Evolutionary conservation across 2,888 invertebrate genomes (phyloP).

Genomic region (Lucinisca nassula): DNA sequence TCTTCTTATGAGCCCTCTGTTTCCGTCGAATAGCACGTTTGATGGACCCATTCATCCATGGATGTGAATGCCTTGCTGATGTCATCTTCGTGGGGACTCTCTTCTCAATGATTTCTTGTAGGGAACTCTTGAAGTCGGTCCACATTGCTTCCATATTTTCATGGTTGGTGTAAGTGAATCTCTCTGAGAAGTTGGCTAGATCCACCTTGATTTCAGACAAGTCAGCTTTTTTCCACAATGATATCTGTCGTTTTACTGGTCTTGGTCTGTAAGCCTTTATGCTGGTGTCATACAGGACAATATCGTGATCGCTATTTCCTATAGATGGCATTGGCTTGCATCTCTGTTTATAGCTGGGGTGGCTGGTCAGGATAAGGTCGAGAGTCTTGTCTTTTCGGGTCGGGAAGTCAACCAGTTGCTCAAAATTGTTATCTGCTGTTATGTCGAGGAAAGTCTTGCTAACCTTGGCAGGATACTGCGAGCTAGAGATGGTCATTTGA

Average conservation of each 20-base stretch:
- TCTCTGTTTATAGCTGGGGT: neutral
- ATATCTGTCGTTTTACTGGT: neutral
- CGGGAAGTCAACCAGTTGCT: too few relatives aligned
- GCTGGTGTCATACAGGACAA: neutral
- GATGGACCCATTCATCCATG: slow-evolving; percentile 22
- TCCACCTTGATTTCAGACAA: neutral
- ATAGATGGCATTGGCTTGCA: neutral
- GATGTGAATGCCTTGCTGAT: neutral
- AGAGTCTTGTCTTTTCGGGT: neutral
- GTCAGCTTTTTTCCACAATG: neutral
- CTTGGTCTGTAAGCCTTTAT: neutral
- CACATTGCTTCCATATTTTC: neutral
- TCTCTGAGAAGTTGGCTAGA: neutral
- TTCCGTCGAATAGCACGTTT: slow-evolving; percentile 1
- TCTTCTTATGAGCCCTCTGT: neutral
- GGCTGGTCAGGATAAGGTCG: neutral
- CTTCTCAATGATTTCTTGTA: neutral
- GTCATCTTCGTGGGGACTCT: slow-evolving; percentile 24
- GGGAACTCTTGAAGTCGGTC: slow-evolving; percentile 1
- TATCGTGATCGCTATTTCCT: neutral
- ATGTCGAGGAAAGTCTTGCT: too few relatives aligned
- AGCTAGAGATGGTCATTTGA: too few relatives aligned
- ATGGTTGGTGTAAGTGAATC: neutral
- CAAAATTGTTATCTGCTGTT: too few relatives aligned
- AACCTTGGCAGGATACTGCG: too few relatives aligned